A percentile compares a stretch with the other conserved stretches of the same genome.
Conservation (phyloP, 1,140 invertebrate species). For the Drosophila tristis region DNA sequence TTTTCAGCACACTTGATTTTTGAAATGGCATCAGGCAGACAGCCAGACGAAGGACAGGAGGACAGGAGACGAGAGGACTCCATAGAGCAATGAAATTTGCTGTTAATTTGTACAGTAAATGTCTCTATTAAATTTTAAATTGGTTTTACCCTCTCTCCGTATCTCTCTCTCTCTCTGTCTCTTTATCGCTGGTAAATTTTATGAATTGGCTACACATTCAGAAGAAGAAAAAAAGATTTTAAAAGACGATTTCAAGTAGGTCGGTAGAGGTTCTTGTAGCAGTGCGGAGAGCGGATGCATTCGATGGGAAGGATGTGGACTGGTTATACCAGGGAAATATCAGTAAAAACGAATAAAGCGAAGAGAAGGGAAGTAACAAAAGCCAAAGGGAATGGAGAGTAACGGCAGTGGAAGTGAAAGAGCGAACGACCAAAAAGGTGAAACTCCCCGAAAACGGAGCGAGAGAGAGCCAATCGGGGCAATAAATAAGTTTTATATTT, state of each 20-base stretch:
- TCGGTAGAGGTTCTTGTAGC: constrained; percentile 17
- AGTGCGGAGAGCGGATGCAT: constrained; percentile 47
- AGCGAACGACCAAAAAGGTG: constrained; percentile 6
- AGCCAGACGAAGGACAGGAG: not conserved
- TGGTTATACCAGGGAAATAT: constrained; percentile 43
- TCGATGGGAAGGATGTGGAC: constrained; percentile 68
- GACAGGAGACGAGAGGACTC: not conserved
- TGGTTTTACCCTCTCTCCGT: constrained; percentile 11
- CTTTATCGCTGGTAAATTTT: constrained; percentile 43
- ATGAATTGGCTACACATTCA: constrained; percentile 52
- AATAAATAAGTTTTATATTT: constrained; percentile 77
- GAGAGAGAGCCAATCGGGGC: constrained; percentile 51
- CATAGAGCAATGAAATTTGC: constrained; percentile 40
- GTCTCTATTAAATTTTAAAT: constrained; percentile 72
- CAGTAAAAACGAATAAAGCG: not conserved
- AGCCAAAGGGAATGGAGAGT: not conserved
- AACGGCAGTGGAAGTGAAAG: constrained; percentile 6
- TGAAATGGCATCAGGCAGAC: constrained; percentile 34
- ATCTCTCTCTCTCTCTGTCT: no score
- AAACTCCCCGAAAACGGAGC: no score
- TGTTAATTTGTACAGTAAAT: constrained; percentile 73
- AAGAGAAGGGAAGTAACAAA: constrained; percentile 2
- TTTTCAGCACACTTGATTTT: constrained; percentile 76
- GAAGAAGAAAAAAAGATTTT: constrained; percentile 22
- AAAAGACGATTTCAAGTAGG: constrained; percentile 29